Evolutionary conservation across 1,140 invertebrate genomes (phyloP), one percentile per base, ranked within the genome.

Genomic region (Araneus ventricosus): DNA sequence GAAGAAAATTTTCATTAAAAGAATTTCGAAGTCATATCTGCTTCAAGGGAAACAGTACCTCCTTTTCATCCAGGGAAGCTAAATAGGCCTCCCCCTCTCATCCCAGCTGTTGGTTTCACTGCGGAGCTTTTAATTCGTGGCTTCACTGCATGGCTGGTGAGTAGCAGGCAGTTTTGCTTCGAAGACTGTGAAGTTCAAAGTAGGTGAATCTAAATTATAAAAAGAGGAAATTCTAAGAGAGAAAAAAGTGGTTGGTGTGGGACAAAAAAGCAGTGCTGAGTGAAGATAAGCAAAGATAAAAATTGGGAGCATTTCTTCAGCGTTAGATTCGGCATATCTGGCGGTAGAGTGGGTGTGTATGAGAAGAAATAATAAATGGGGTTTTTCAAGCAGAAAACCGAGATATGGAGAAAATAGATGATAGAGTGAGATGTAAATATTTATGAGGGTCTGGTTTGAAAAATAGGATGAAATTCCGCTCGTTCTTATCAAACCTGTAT

Each of bases 341-440:
- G 10, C 17, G n/a, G n/a, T n/a, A n/a, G n/a, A n/a, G n/a, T n/a
- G n/a, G n/a, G 5, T 1, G 70, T 75, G 70, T 20, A 30, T 10
- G 17, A 6, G 34, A 20, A 0, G 6, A 75, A 75, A 37, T 37
- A 75, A 5, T 75, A 37, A 75, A 37, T 37, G 20, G 5, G 70
- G 5, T 7, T 4, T 37, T 17, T 82, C 4, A 82, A n/a, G 22
- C 24, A 82, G 24, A 82, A 82, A 52, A 82, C 80, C 22, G 41
- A n/a, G n/a, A 14, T 52, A n/a, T 27, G 6, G 2, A 0, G 24
- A 45, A 41, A 45, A 14, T 41, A 39, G 8, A 82, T 82, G 39
- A 41, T 45, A 17, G 75, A 80, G 75, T 37, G 34, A 20, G 39
- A 80, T 80, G 39, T 82, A 82, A 82, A 82, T 82, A 82, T 82